These are phyloP conservation scores for Chroicocephalus ridibundus DNA, from an alignment of 2,113 vertebrate genomes.

Conservation along the genomic window DNA sequence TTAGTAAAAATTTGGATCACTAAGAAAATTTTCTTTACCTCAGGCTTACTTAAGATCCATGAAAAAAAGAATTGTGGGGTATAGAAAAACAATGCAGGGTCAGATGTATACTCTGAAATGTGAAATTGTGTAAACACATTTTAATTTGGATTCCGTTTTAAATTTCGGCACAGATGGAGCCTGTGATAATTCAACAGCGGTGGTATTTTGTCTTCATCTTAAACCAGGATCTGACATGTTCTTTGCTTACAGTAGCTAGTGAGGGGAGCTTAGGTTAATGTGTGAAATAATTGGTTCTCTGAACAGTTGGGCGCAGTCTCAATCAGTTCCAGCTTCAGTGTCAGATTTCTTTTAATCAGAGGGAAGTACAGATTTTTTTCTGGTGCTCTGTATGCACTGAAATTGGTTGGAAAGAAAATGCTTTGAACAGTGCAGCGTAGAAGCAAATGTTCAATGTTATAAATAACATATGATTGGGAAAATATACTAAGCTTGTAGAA, in stretches of 20 bases:
- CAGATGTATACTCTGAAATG: not conserved
- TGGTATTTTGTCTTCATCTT: conserved; percentile 28
- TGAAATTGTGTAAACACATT: not conserved
- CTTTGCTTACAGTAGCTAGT: conserved; percentile 2
- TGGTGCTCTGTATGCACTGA: not conserved
- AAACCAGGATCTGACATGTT: conserved; percentile 10
- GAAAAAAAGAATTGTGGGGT: not conserved
- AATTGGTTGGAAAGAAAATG: conserved; percentile 4
- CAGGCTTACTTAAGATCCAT: not conserved
- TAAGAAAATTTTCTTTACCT: not conserved
- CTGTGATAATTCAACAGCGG: not conserved
- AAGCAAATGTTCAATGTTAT: conserved; percentile 33
- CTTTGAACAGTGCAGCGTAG: not conserved
- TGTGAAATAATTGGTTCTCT: conserved; percentile 36
- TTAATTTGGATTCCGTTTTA: conserved; percentile 20
- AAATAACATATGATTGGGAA: conserved; percentile 19
- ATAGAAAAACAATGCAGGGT: not conserved
- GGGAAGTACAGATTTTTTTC: not conserved
- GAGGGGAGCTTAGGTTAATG: conserved; percentile 45
- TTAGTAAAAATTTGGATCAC: not conserved
- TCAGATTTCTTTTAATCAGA: conserved; percentile 50
- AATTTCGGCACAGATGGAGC: conserved; percentile 33
- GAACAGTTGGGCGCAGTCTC: conserved; percentile 21
- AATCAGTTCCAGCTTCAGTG: conserved; percentile 14
- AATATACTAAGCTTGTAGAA: not conserved